Evolutionary conservation across 2,888 invertebrate genomes (phyloP).

Genomic region (Rhogogaster chlorosoma): DNA sequence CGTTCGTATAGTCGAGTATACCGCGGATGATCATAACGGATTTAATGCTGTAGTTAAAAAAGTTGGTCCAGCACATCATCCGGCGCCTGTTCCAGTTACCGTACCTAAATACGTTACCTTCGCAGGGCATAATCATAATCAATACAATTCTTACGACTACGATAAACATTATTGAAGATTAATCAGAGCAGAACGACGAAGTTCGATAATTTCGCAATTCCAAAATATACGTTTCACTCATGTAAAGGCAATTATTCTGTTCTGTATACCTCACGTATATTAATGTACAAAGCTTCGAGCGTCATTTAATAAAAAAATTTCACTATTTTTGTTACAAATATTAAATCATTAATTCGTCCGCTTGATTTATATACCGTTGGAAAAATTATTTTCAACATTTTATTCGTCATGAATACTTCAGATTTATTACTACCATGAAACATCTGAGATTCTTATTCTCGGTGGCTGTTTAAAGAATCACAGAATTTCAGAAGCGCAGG

Average conservation of each 20-base stretch:
- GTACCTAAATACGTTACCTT: slow-evolving; percentile 68
- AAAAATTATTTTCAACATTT: neutral
- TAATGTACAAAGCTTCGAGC: neutral
- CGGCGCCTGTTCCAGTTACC: slow-evolving; percentile 68
- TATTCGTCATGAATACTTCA: no score
- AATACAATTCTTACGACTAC: slow-evolving; percentile 66
- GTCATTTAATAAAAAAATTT: slow-evolving; percentile 2
- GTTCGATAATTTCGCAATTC: neutral
- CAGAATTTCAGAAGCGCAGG: neutral
- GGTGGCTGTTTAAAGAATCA: neutral
- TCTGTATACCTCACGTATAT: slow-evolving; percentile 19
- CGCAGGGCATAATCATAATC: slow-evolving; percentile 30
- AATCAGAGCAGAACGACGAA: neutral
- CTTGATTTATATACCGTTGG: neutral
- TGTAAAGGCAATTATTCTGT: neutral
- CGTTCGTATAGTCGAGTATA: slow-evolving; percentile 75
- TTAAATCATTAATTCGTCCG: neutral
- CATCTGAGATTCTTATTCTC: neutral
- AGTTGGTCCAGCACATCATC: slow-evolving; percentile 62
- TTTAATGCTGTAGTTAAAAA: slow-evolving; percentile 76
- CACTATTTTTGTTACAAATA: slow-evolving; percentile 14
- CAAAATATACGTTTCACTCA: neutral
- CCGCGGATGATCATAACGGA: slow-evolving; percentile 75
- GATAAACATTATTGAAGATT: slow-evolving; percentile 65
- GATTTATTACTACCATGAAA: neutral